Evolutionary conservation across 2,113 vertebrate genomes (phyloP).

Genomic region (Dryoscopus gambensis): DNA sequence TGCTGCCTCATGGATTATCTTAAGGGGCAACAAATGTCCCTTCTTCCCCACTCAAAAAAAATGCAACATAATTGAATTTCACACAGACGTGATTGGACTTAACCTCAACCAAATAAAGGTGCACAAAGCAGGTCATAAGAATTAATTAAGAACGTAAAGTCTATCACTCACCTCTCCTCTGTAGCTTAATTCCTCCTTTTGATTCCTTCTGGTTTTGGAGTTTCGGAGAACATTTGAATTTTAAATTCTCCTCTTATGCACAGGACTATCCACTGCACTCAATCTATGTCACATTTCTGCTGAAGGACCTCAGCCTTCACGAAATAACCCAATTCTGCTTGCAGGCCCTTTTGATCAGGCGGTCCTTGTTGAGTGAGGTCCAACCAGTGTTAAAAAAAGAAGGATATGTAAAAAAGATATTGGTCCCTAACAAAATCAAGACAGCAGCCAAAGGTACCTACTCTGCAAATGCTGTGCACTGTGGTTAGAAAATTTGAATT

Average conservation of each 20-base stretch:
- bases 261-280: background rate
- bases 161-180: background rate
- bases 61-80: background rate
- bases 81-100: accelerated
- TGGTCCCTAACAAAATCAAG: background rate
- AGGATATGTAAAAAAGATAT: background rate
- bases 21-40: background rate
- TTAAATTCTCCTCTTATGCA: background rate
- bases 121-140: background rate
- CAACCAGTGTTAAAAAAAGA: background rate
- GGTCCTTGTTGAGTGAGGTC: background rate
- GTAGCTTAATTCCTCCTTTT: background rate
- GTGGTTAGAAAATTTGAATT: background rate
- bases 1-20: background rate
- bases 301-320: background rate
- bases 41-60: background rate
- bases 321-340: background rate
- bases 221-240: background rate
- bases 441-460: background rate
- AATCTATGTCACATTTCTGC: accelerated
- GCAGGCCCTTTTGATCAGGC: background rate
- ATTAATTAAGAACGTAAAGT: background rate
- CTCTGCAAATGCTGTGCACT: background rate
- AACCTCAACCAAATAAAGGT: background rate
- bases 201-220: background rate